phyloP scores from a whole-genome alignment of 2,888 invertebrate species.

The Eupithecia inturbata region DNA sequence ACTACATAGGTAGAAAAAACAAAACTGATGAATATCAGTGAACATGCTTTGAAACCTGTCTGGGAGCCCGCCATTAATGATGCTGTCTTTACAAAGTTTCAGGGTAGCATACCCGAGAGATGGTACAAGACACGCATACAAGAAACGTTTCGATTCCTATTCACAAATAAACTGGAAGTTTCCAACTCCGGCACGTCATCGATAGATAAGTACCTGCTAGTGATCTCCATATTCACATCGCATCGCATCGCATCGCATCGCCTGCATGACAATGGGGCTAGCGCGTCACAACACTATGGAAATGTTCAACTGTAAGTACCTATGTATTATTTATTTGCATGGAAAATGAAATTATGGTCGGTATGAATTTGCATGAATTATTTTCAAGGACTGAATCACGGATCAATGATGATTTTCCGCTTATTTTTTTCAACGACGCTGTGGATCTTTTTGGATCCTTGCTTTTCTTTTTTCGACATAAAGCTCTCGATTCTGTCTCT shows the following conservation, averaged over 20 bases:
- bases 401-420: background rate
- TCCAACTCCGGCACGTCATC: slow-evolving; percentile 3
- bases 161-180: slow-evolving; percentile 5
- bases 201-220: background rate
- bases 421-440: background rate
- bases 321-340: background rate
- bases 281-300: slow-evolving; percentile 20
- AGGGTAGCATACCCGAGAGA: background rate
- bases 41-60: background rate
- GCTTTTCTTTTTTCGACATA: background rate
- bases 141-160: background rate
- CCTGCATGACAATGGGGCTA: slow-evolving; percentile 15
- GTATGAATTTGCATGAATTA: background rate
- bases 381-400: background rate
- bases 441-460: background rate
- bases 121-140: background rate
- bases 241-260: background rate
- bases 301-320: slow-evolving; percentile 12
- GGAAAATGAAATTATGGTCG: background rate
- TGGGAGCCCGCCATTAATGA: background rate
- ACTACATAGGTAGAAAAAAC: too few relatives aligned
- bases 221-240: slow-evolving; percentile 24
- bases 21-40: background rate
- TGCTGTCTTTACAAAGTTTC: background rate
- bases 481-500: background rate